These are phyloP conservation scores for Diploptera punctata DNA, from an alignment of 2,888 invertebrate species.

Conservation along the genomic window DNA sequence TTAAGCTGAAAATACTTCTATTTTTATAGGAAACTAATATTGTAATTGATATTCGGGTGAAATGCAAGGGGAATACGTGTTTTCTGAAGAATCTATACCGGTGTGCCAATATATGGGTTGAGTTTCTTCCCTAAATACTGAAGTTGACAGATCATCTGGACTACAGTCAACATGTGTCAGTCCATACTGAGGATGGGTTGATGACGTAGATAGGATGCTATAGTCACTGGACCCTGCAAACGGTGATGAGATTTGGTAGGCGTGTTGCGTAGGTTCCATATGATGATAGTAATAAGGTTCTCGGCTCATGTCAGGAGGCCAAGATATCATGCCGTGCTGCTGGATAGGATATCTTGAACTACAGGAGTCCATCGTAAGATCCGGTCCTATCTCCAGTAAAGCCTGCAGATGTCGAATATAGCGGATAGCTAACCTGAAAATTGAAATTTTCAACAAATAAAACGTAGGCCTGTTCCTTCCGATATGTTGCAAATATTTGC, in stretches of 20 bases:
- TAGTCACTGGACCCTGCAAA: neutral
- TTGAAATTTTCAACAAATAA: no score
- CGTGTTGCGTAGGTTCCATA: neutral
- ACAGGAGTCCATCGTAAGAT: neutral
- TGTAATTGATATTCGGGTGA: slow-evolving; percentile 16
- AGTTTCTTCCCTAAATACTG: neutral
- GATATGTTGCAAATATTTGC: no score
- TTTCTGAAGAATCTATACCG: slow-evolving; percentile 15
- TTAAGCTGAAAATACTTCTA: no score
- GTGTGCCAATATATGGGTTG: neutral
- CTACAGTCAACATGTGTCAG: neutral
- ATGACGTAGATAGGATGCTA: neutral
- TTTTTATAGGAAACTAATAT: no score
- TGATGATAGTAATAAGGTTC: slow-evolving; percentile 17
- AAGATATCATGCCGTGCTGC: neutral
- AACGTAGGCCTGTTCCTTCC: no score
- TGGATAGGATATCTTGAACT: neutral
- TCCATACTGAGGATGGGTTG: neutral
- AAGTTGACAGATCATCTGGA: neutral
- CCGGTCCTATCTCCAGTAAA: slow-evolving; percentile 53
- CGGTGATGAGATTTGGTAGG: neutral
- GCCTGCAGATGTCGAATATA: slow-evolving; percentile 77
- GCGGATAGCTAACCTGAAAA: slow-evolving; percentile 72
- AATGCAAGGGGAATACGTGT: slow-evolving; percentile 9
- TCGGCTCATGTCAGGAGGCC: neutral